Evolutionary conservation across 2,888 invertebrate species (phyloP).

Genomic region (Tineola bisselliella): DNA sequence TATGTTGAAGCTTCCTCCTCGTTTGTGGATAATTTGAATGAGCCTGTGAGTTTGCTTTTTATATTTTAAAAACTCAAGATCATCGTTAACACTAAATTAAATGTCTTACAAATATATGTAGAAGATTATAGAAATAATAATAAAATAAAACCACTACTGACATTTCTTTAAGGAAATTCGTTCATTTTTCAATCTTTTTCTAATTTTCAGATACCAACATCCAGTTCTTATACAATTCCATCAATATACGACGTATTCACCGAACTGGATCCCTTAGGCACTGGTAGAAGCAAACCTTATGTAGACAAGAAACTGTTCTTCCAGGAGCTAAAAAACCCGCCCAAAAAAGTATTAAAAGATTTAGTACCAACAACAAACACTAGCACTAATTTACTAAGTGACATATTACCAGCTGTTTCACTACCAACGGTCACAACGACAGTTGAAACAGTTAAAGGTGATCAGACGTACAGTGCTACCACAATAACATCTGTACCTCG

Average conservation of each 20-base stretch:
- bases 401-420: conserved; percentile 38
- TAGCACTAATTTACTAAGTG: conserved; percentile 36
- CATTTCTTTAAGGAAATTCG: too few relatives aligned
- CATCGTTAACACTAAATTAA: too few relatives aligned
- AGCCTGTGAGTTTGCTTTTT: conserved; percentile 15
- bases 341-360: conserved; percentile 91
- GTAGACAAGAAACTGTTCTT: conserved; percentile 96
- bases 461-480: conserved; percentile 48
- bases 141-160: too few relatives aligned
- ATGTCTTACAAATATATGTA: too few relatives aligned
- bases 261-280: conserved; percentile 92
- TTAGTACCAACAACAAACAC: conserved; percentile 66
- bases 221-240: conserved; percentile 42
- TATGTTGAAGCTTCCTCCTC: conserved; percentile 27
- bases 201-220: conserved; percentile 18
- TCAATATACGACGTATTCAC: conserved; percentile 86
- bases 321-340: conserved; percentile 94
- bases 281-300: conserved; percentile 90
- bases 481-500: conserved; percentile 57
- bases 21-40: conserved; percentile 32
- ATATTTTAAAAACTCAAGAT: too few relatives aligned
- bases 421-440: conserved; percentile 19
- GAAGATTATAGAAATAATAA: too few relatives aligned
- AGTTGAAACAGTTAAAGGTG: conserved; percentile 33
- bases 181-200: too few relatives aligned